phyloP scores from a whole-genome alignment of 2,888 invertebrate genomes.

The Lissocephala sabroskyi region DNA sequence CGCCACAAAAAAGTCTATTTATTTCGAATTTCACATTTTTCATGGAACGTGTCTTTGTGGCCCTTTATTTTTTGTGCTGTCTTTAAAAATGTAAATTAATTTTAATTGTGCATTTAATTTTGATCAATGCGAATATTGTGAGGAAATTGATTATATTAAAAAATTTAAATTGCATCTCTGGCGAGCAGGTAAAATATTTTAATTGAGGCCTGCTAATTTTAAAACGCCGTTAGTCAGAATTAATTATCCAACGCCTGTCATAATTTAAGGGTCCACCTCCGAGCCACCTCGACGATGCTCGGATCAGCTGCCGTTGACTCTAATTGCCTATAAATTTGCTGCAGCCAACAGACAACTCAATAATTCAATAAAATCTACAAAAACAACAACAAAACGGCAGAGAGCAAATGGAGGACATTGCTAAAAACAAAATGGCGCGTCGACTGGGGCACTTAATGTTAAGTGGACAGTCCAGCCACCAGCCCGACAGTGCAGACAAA shows the following conservation, averaged over 20 bases:
- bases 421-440: constrained; percentile 16
- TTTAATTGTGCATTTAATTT: constrained; percentile 24
- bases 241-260: constrained; percentile 9
- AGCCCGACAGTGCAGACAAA: background rate
- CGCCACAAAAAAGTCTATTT: no score
- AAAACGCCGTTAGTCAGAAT: background rate
- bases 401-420: no score
- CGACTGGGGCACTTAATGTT: constrained; percentile 1
- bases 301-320: constrained; percentile 30
- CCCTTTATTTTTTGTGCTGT: background rate
- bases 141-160: constrained; percentile 28
- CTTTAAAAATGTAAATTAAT: constrained; percentile 15
- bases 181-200: constrained; percentile 7
- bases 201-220: constrained; percentile 1
- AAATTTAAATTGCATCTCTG: constrained; percentile 29
- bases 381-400: background rate
- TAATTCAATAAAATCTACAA: constrained; percentile 30
- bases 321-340: constrained; percentile 48
- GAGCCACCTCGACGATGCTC: background rate
- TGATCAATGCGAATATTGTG: constrained; percentile 1
- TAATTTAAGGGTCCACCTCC: constrained; percentile 12
- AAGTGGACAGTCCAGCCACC: constrained; percentile 2
- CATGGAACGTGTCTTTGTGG: no score
- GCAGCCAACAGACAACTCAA: constrained; percentile 16
- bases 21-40: no score